Base-by-base conservation (phyloP, 1,140 invertebrate genomes). In the Neotoxoptera formosana region DNA sequence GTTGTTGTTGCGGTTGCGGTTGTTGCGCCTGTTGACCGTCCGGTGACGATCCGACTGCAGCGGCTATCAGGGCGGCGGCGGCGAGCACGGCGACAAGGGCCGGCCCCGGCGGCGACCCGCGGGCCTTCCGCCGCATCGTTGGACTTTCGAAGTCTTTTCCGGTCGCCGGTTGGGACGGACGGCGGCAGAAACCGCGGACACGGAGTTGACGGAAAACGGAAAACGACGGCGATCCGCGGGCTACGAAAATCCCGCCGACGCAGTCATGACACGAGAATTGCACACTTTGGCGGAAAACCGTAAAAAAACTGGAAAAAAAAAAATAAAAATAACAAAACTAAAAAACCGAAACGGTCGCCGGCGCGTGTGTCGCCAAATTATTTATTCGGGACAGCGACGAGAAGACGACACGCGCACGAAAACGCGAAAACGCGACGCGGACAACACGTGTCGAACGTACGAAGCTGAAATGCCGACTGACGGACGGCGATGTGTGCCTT, bases 401-500 rank as follows among this genome's bases (percentile, higher is more conserved):
- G 47, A 11, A 34, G 45, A 53, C 47, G 34, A 88, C 9, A 34
- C 88, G 23, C 47, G 36, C 51, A 90, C 89, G 48, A 9, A 89
- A 53, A 56, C n/a, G 36, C 88, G 51, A 14, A 17, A 76, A 76
- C 60, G n/a, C 51, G 34, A 41, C 86, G 86, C 45, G 21, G 2
- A 47, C 60, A 6, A 89, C 48, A 34, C 87, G n/a, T 34, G 17
- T 3, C n/a, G 8, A 2, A 47, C 53, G 14, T 7, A 9, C 53
- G 89, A 60, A n/a, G 53, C 7, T 45, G 30, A 90, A 90, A 90
- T 45, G 89, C 89, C 89, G 89, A 90, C 89, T 90, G 89, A 21
- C 48, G 87, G 20, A 4, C 20, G 47, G 20, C 25, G 14, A 25
- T 6, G 41, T 34, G 88, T 23, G 20, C 60, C 60, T 76, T 76